Evolutionary conservation across 2,113 vertebrate genomes (phyloP).

Genomic region (Notarius quadriscutis): DNA sequence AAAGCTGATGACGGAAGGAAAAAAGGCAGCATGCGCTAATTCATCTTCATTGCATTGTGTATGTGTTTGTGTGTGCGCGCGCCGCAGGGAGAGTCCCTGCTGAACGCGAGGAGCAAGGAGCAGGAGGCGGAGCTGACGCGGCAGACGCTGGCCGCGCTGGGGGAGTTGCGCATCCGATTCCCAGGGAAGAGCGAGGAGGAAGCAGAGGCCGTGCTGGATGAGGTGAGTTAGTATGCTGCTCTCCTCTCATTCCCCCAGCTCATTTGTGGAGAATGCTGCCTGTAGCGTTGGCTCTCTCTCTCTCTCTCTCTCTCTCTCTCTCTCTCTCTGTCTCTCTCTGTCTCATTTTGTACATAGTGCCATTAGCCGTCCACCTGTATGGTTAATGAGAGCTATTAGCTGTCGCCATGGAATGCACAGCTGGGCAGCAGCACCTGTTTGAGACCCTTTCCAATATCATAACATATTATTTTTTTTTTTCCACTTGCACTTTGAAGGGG

Average conservation of each 20-base stretch:
- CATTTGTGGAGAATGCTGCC: constrained; percentile 40
- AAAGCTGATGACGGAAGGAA: constrained; percentile 53
- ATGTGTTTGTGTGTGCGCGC: constrained; percentile 40
- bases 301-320: not conserved
- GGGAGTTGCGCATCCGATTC: constrained; percentile 89
- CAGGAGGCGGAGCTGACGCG: constrained; percentile 86
- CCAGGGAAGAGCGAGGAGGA: constrained; percentile 94
- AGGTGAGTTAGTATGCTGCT: constrained; percentile 75
- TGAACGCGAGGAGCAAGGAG: constrained; percentile 85
- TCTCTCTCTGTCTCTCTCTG: not conserved
- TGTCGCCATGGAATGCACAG: constrained; percentile 62
- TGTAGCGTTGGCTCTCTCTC: not conserved
- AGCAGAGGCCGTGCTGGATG: constrained; percentile 86
- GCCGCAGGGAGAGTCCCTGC: constrained; percentile 82
- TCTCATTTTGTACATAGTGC: constrained; percentile 32
- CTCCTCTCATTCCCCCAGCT: constrained; percentile 42
- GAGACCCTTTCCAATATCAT: constrained; percentile 49
- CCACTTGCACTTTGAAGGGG: constrained; percentile 16
- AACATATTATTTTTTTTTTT: not conserved
- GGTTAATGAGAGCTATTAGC: constrained; percentile 69
- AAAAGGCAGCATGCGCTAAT: constrained; percentile 42
- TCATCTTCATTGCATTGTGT: constrained; percentile 58
- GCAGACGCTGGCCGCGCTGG: constrained; percentile 86
- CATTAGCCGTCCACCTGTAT: constrained; percentile 66
- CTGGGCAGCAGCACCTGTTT: constrained; percentile 66